A percentile compares a stretch with the other conserved stretches of the same genome.
Evolutionary conservation across 2,113 vertebrate species (phyloP).

Genomic region (Heterotis niloticus): DNA sequence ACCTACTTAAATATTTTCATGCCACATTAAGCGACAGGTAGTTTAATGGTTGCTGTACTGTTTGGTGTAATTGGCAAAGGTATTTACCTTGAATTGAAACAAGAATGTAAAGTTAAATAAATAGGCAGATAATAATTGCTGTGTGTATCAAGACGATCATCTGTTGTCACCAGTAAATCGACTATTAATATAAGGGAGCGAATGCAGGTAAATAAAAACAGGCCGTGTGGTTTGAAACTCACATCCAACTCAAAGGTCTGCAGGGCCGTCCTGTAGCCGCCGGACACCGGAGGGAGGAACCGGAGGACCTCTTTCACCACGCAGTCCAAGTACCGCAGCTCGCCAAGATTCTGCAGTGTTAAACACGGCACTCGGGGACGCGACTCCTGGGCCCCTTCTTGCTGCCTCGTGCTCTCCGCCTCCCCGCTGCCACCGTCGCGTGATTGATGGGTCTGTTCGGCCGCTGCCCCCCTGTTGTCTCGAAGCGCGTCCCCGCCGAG

Average conservation of each 20-base stretch:
- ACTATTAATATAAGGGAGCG: too few species aligned
- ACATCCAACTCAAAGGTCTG: constrained; percentile 92
- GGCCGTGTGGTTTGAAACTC: constrained; percentile 56
- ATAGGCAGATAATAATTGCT: too few species aligned
- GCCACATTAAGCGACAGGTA: too few species aligned
- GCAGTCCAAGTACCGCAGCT: constrained; percentile 80
- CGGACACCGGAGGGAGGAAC: constrained; percentile 87
- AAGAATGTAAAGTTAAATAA: too few species aligned
- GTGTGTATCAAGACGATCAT: too few species aligned
- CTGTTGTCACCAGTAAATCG: too few species aligned
- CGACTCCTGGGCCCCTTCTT: neutral
- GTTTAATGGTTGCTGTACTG: too few species aligned
- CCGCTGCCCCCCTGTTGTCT: neutral
- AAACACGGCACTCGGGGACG: constrained; percentile 52
- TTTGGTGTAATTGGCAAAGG: too few species aligned
- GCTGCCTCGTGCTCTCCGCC: neutral
- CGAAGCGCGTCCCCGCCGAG: constrained; percentile 44
- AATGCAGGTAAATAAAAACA: neutral
- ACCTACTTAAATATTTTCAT: too few species aligned
- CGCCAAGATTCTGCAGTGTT: constrained; percentile 74
- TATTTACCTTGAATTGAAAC: too few species aligned
- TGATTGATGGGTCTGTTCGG: neutral
- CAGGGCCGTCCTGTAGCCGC: constrained; percentile 86
- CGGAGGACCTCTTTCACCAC: constrained; percentile 92
- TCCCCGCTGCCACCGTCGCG: neutral